These are phyloP conservation scores for Phyllostomus discolor DNA, from an alignment of 2,113 vertebrate genomes.

Conservation along the genomic window DNA sequence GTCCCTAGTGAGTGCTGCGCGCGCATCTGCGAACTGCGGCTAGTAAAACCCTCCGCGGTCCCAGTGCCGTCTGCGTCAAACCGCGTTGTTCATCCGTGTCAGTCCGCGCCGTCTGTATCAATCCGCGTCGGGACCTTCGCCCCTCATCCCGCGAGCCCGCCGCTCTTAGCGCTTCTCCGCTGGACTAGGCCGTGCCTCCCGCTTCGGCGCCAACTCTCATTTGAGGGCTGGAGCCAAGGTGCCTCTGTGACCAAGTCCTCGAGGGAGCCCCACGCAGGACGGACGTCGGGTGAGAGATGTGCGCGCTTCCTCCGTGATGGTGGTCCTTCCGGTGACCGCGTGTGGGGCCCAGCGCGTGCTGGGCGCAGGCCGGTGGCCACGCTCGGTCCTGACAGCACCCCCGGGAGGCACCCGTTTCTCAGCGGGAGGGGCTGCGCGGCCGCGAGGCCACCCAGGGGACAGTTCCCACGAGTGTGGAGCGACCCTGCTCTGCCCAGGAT, in stretches of 20 bases:
- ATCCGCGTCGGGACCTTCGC: background rate
- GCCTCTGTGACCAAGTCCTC: too few relatives aligned
- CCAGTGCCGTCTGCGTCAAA: background rate
- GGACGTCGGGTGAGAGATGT: rapidly evolving
- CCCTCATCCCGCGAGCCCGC: too few relatives aligned
- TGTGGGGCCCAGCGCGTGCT: rapidly evolving
- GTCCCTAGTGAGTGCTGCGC: background rate
- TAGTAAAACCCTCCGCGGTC: constrained; percentile 22
- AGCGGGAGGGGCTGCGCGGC: background rate
- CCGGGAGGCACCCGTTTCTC: background rate
- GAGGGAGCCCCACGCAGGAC: background rate
- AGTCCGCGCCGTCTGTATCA: too few relatives aligned
- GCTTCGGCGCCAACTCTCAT: background rate
- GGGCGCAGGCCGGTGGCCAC: rapidly evolving
- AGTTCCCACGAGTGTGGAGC: background rate
- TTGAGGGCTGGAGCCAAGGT: background rate
- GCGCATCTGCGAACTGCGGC: background rate
- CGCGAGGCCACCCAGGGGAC: background rate
- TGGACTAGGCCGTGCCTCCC: rapidly evolving
- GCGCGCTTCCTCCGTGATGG: background rate
- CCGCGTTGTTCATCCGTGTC: too few relatives aligned
- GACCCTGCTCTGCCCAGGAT: background rate
- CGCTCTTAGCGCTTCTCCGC: rapidly evolving
- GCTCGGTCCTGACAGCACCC: rapidly evolving
- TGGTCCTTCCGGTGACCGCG: rapidly evolving